Evolutionary conservation across 2,113 vertebrate genomes (phyloP), one percentile per base, ranked within the genome.

Genomic region (Lampris megalopsis): DNA sequence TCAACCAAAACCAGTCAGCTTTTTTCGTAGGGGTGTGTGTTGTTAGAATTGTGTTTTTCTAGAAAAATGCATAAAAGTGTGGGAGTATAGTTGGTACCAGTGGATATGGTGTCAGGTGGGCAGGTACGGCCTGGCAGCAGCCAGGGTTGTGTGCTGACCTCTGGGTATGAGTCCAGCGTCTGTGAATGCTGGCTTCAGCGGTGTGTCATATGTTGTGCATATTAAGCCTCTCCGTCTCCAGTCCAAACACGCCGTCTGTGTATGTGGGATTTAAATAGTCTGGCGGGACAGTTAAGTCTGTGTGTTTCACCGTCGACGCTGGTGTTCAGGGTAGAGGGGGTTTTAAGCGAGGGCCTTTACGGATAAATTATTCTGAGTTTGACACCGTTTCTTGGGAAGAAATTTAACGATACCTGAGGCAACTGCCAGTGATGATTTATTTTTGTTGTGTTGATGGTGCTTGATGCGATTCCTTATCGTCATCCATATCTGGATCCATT

Each of bases 201-300:
- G 49, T 83, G 87, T 88, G 84, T 92, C 89, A 80, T 89, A 87
- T 83, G 84, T 73, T 83, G 65, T 6, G 81, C 83, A 88, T 87
- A 86, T 88, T 84, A 77, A 82, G 56, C 63, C 83, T 35, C 67
- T 73, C 80, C 59, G 76, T 83, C 78, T 86, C 71, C 74, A 58
- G 62, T 78, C 38, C 89, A 86, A 87, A 85, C 84, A 77, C 42
- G 1, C 71, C 6, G 74, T 79, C 52, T 74, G 69, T 71, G 65
- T 78, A 11, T 81, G 63, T 64, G 54, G 73, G 64, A 74, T 80
- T 81, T 56, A 80, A 57, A 11, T 60, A 72, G 56, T 59, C 41
- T 70, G 57, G 41, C 65, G 6, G 45, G 38, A n/a, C 13, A 35
- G n/a, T 6, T 35, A 7, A 37, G 24, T 57, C n/a, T 57, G 35